These are phyloP conservation scores for Entomobrya proxima DNA, from an alignment of 2,888 invertebrate species.

Conservation along the genomic window DNA sequence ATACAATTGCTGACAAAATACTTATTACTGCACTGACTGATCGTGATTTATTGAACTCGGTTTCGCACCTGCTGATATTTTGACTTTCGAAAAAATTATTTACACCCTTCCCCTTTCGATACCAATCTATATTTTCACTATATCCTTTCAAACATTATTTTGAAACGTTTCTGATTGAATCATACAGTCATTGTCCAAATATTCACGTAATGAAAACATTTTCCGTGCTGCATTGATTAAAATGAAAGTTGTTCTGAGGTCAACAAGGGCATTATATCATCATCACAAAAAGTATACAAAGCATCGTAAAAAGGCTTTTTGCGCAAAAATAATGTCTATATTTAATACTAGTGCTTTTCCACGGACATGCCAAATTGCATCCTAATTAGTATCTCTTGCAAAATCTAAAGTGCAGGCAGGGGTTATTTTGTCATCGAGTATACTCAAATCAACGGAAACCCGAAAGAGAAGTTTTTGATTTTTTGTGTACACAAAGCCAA, in stretches of 20 bases:
- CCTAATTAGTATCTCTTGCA: not conserved
- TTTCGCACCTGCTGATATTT: slow-evolving; percentile 35
- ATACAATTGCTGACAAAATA: slow-evolving; percentile 4
- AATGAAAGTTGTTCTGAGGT: slow-evolving; percentile 18
- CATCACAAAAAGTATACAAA: too few species aligned
- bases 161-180: not conserved
- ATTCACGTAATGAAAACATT: not conserved
- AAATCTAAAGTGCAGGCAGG: not conserved
- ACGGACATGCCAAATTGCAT: not conserved
- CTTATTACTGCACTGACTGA: not conserved
- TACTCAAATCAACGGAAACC: not conserved
- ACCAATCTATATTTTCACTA: slow-evolving; percentile 1
- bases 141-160: not conserved
- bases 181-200: not conserved
- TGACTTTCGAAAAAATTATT: slow-evolving; percentile 17
- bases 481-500: too few species aligned
- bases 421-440: not conserved
- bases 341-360: not conserved
- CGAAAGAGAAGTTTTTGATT: not conserved
- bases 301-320: too few species aligned
- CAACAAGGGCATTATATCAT: not conserved
- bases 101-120: not conserved
- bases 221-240: not conserved
- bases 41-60: not conserved
- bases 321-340: not conserved